phyloP scores from a whole-genome alignment of 2,888 invertebrate genomes.

The Mythimna impura region DNA sequence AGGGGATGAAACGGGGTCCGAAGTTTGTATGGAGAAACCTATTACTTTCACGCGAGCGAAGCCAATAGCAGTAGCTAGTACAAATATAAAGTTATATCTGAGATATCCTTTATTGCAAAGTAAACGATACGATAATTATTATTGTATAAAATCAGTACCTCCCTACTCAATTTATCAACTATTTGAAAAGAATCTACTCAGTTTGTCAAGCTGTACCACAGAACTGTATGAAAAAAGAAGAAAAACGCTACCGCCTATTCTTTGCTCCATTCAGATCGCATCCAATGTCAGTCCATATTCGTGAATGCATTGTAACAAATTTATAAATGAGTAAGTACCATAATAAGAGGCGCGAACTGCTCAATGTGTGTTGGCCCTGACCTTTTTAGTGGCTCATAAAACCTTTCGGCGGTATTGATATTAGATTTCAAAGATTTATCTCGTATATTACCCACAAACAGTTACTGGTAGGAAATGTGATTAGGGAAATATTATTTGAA shows the following conservation, averaged over 20 bases:
- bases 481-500: too few species aligned
- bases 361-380: slow-evolving; percentile 79
- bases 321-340: slow-evolving; percentile 45
- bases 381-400: slow-evolving; percentile 79
- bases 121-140: too few species aligned
- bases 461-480: too few species aligned
- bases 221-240: background rate
- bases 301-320: slow-evolving; percentile 54
- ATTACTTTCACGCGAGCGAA: too few species aligned
- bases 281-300: slow-evolving; percentile 26
- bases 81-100: too few species aligned
- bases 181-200: too few species aligned
- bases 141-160: background rate
- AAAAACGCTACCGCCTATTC: slow-evolving; percentile 17
- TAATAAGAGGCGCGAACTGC: slow-evolving; percentile 76
- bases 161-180: too few species aligned
- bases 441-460: too few species aligned
- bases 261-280: background rate
- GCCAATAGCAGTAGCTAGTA: too few species aligned
- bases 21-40: too few species aligned
- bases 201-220: too few species aligned
- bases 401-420: slow-evolving; percentile 25
- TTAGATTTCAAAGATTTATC: background rate
- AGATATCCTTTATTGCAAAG: background rate
- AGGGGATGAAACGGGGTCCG: too few species aligned